Percentiles rank a stretch among this genome's conserved stretches.
Evolutionary conservation across 2,888 invertebrate genomes (phyloP).

Genomic region (Caenorhabditis angaria): DNA sequence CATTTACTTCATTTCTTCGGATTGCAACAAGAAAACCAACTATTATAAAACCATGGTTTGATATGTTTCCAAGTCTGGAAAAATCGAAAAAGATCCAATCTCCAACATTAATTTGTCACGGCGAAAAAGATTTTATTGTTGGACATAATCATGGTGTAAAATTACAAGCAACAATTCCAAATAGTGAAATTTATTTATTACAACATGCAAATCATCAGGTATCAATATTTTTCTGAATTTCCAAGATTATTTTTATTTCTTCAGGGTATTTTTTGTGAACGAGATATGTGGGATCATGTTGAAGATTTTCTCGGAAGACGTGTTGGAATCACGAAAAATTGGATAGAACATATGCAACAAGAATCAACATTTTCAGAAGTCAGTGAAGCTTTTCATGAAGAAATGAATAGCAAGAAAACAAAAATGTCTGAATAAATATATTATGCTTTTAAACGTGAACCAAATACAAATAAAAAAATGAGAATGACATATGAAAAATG

Average conservation of each 20-base stretch:
- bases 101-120: conserved; percentile 54
- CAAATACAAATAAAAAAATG: conserved; percentile 11
- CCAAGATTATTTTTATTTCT: neutral
- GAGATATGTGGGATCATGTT: conserved; percentile 47
- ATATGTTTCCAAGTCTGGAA: conserved; percentile 51
- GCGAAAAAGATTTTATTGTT: conserved; percentile 46
- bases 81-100: conserved; percentile 43
- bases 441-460: neutral
- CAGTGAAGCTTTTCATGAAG: neutral
- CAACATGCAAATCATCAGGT: conserved; percentile 50
- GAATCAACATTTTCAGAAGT: conserved; percentile 21
- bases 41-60: conserved; percentile 28
- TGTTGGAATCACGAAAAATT: conserved; percentile 33
- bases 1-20: conserved; percentile 55
- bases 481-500: conserved; percentile 5
- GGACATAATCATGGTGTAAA: conserved; percentile 37
- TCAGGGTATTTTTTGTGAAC: conserved; percentile 45
- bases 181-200: conserved; percentile 37
- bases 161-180: conserved; percentile 33
- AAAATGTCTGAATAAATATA: neutral
- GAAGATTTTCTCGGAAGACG: conserved; percentile 32
- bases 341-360: conserved; percentile 31
- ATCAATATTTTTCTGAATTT: no score
- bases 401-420: neutral
- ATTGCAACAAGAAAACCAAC: conserved; percentile 34